Conservation (phyloP, 2,113 vertebrate species). For the Lutjanus erythropterus region DNA sequence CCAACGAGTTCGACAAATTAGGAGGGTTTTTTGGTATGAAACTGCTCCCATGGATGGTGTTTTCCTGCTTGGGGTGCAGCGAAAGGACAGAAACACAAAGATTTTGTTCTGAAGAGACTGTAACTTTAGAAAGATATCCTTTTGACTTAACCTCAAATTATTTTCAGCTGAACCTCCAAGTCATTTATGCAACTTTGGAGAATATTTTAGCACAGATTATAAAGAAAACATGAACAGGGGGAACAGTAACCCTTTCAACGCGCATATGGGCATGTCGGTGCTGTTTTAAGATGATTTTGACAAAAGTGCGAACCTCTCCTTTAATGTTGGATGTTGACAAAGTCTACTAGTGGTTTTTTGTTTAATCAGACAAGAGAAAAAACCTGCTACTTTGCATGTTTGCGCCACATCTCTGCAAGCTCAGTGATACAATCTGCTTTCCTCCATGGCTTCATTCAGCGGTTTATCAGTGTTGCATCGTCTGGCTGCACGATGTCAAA, state of each 20-base stretch:
- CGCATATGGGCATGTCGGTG: not conserved
- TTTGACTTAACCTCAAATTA: not conserved
- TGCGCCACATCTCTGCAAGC: not conserved
- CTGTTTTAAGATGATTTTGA: not conserved
- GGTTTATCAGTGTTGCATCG: slow-evolving; percentile 29
- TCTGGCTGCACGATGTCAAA: slow-evolving; percentile 2
- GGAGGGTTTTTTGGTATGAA: not conserved
- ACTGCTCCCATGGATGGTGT: not conserved
- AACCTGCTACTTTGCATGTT: slow-evolving; percentile 36
- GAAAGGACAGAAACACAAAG: not conserved
- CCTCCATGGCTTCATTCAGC: slow-evolving; percentile 30
- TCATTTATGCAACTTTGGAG: not conserved
- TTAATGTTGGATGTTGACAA: not conserved
- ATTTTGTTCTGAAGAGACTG: not conserved
- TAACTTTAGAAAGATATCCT: not conserved
- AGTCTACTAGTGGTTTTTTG: not conserved
- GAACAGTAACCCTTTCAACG: not conserved
- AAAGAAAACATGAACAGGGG: not conserved
- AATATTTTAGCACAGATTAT: not conserved
- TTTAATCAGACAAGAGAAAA: slow-evolving; percentile 37
- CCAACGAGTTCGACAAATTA: too few species aligned
- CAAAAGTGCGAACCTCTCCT: not conserved
- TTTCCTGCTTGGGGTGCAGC: not conserved
- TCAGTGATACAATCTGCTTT: slow-evolving; percentile 24
- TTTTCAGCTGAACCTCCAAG: not conserved